Percentiles rank a stretch among this genome's conserved stretches.
Evolutionary conservation across 2,888 invertebrate genomes (phyloP).

Genomic region (Hyles lineata): DNA sequence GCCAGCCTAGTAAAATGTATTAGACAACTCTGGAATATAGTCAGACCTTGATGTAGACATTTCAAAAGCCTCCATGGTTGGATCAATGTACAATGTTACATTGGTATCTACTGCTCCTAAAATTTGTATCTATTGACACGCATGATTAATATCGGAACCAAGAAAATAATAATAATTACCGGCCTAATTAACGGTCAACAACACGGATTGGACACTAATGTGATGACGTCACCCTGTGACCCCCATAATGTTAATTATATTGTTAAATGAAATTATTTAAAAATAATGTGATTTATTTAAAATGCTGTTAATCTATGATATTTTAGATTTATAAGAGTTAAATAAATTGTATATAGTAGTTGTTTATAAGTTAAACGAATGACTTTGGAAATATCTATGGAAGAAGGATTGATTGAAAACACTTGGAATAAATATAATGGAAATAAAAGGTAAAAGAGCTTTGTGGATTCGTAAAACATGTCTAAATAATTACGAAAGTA

Average conservation of each 20-base stretch:
- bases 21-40: too few species aligned
- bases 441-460: too few species aligned
- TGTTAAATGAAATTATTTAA: constrained; percentile 21
- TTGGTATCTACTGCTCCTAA: too few species aligned
- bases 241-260: constrained; percentile 20
- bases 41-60: too few species aligned
- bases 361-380: constrained; percentile 3
- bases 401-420: neutral
- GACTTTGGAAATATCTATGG: neutral
- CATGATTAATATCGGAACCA: constrained; percentile 28
- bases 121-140: too few species aligned
- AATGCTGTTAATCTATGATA: constrained; percentile 52
- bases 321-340: constrained; percentile 43
- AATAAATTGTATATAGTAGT: constrained; percentile 42
- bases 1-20: too few species aligned
- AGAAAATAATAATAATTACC: neutral
- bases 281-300: constrained; percentile 33
- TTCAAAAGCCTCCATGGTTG: too few species aligned
- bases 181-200: constrained; percentile 1
- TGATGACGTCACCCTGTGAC: constrained; percentile 15
- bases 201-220: neutral
- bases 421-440: neutral
- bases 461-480: too few species aligned
- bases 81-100: too few species aligned
- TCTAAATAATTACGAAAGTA: neutral